A percentile compares a stretch with the other conserved stretches of the same genome.
Conservation (phyloP, 2,797 vertebrate species). For the Argya squamiceps region DNA sequence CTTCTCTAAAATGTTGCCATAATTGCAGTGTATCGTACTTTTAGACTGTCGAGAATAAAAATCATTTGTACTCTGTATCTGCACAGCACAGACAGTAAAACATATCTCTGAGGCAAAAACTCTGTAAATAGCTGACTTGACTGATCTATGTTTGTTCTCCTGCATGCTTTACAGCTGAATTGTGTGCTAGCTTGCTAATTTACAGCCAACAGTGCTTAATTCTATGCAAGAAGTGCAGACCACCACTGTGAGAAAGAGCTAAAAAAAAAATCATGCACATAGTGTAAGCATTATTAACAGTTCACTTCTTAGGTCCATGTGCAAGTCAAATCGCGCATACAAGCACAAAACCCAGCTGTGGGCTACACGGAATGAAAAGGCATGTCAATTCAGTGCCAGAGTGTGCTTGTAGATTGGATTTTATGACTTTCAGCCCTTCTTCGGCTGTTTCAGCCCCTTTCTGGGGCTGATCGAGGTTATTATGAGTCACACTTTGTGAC, state of each 20-base stretch:
- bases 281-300: background rate
- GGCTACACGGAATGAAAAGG: background rate
- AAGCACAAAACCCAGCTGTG: background rate
- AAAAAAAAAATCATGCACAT: background rate
- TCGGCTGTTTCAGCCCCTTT: background rate
- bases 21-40: background rate
- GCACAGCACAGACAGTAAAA: background rate
- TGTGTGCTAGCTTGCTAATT: background rate
- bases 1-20: background rate
- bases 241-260: background rate
- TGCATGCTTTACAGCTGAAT: background rate
- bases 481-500: background rate
- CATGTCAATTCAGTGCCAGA: background rate
- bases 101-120: background rate
- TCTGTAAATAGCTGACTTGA: background rate
- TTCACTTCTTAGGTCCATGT: background rate
- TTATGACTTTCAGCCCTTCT: background rate
- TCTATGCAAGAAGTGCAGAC: accelerated
- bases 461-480: accelerated
- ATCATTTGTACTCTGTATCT: background rate
- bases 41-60: background rate
- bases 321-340: background rate
- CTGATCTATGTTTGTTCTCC: background rate
- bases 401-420: background rate
- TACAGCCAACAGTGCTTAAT: background rate